phyloP scores from a whole-genome alignment of 2,113 vertebrate species.

The Melanocharis versteri region DNA sequence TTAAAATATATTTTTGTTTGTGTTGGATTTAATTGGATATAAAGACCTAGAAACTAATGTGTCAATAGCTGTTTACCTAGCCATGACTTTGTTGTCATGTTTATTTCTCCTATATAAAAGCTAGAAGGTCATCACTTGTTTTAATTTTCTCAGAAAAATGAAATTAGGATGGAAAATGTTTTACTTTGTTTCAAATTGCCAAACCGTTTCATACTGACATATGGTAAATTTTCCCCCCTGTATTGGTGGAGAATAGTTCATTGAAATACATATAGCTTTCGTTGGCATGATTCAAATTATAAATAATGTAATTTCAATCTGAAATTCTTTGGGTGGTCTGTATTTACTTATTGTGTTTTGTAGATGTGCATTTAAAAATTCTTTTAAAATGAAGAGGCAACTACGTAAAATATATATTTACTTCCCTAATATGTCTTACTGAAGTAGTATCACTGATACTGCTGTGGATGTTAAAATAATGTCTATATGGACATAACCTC shows the following conservation, averaged over 20 bases:
- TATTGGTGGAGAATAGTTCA: neutral
- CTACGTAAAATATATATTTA: neutral
- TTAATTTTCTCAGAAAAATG: neutral
- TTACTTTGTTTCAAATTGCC: neutral
- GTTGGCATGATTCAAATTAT: neutral
- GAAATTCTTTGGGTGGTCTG: neutral
- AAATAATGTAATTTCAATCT: neutral
- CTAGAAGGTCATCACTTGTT: neutral
- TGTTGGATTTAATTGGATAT: neutral
- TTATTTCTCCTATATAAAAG: neutral
- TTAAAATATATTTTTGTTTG: neutral
- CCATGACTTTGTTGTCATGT: neutral
- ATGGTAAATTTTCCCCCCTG: accelerated
- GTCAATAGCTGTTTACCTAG: neutral
- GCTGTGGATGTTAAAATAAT: neutral
- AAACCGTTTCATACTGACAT: neutral
- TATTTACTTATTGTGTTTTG: neutral
- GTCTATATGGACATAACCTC: neutral
- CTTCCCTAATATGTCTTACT: neutral
- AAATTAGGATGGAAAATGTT: neutral
- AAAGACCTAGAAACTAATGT: neutral
- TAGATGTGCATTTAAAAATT: neutral
- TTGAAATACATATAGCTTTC: neutral
- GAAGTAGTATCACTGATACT: neutral
- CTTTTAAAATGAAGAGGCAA: neutral